phyloP scores from a whole-genome alignment of 2,888 invertebrate genomes.

The Drosophila parthenogenetica region DNA sequence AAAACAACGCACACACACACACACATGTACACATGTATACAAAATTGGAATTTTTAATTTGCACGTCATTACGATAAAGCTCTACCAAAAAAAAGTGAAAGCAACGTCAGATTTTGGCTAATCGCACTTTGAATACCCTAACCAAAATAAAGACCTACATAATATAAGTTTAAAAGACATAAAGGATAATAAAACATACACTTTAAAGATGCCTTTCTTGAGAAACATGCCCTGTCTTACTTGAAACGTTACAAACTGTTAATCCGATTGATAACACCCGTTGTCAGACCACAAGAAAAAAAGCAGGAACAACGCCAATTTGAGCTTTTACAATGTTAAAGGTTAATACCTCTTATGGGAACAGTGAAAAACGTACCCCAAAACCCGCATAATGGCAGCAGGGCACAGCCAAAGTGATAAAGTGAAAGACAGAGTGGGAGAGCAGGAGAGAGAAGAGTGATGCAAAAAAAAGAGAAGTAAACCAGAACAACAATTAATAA shows the following conservation, averaged over 20 bases:
- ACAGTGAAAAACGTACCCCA: slow-evolving; percentile 8
- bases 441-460: neutral
- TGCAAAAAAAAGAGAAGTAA: slow-evolving; percentile 45
- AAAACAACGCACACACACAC: neutral
- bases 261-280: slow-evolving; percentile 7
- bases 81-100: slow-evolving; percentile 6
- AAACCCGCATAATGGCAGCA: slow-evolving; percentile 14
- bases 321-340: slow-evolving; percentile 51
- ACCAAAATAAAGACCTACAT: neutral
- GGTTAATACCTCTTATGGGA: slow-evolving; percentile 61
- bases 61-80: slow-evolving; percentile 63
- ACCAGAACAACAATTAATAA: slow-evolving; percentile 79
- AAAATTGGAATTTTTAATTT: slow-evolving; percentile 74
- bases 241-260: neutral
- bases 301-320: slow-evolving; percentile 31
- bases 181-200: too few species aligned
- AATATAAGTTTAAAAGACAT: too few species aligned
- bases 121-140: slow-evolving; percentile 25
- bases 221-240: neutral
- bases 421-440: slow-evolving; percentile 2
- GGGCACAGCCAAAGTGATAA: neutral
- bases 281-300: neutral
- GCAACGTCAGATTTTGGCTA: neutral
- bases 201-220: too few species aligned
- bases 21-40: slow-evolving; percentile 1